Conservation (phyloP, 2,113 vertebrate species). For the Menidia beryllina region DNA sequence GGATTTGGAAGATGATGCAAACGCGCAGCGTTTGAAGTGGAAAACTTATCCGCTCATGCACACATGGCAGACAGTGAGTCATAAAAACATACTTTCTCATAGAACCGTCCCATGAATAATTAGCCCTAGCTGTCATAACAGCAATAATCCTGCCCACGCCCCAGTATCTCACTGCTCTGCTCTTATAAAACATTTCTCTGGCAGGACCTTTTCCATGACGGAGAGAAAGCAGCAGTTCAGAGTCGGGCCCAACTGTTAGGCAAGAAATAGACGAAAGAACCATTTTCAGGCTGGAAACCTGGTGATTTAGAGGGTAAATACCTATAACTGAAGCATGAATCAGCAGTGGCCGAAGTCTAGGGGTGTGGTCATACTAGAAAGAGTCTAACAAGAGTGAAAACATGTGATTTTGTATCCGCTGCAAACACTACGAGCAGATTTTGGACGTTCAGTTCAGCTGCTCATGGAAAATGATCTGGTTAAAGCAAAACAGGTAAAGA, state of each 20-base stretch:
- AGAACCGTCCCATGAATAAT: conserved; percentile 56
- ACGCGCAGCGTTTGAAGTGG: conserved; percentile 36
- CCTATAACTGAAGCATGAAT: too few species aligned
- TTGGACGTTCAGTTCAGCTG: too few species aligned
- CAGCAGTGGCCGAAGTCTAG: too few species aligned
- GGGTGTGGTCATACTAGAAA: too few species aligned
- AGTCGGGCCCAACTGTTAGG: conserved; percentile 20
- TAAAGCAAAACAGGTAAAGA: too few species aligned
- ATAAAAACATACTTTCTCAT: conserved; percentile 60
- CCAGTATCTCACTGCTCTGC: conserved; percentile 8
- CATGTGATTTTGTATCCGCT: too few species aligned
- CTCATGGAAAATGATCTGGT: too few species aligned
- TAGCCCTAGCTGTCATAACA: conserved; percentile 58
- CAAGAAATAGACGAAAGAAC: background rate
- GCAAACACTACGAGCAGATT: too few species aligned
- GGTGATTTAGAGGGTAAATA: background rate
- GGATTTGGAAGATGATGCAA: conserved; percentile 49
- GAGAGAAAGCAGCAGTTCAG: conserved; percentile 1
- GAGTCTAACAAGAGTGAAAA: too few species aligned
- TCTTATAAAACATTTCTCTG: conserved; percentile 29
- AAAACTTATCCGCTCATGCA: conserved; percentile 33
- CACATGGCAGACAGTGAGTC: conserved; percentile 54
- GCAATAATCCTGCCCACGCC: conserved; percentile 42
- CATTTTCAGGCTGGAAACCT: background rate
- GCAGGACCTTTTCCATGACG: conserved; percentile 20